Evolutionary conservation across 2,797 vertebrate species (phyloP).

Genomic region (Gastrophryne carolinensis): DNA sequence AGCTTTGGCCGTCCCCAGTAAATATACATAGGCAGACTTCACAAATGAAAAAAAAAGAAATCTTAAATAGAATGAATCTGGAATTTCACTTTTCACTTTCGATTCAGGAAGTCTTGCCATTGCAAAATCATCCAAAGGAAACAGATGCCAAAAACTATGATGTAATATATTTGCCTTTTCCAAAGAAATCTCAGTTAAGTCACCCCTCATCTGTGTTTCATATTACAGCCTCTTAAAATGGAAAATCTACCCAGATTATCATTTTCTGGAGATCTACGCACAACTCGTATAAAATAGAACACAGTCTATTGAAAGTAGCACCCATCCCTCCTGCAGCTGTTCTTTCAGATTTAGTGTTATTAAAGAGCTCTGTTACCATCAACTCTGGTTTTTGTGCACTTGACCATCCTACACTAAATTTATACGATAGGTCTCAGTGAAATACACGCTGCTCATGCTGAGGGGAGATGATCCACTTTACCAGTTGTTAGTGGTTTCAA

Average conservation of each 20-base stretch:
- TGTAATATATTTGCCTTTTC: background rate
- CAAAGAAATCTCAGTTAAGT: background rate
- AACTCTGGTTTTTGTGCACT: background rate
- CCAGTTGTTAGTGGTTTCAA: conserved; percentile 5
- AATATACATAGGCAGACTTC: no score
- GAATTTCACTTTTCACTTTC: background rate
- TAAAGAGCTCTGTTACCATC: background rate
- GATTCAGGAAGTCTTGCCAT: background rate
- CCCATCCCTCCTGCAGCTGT: background rate
- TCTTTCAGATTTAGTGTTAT: background rate
- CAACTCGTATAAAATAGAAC: background rate
- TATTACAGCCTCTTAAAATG: conserved; percentile 27
- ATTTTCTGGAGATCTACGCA: background rate
- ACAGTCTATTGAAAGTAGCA: background rate
- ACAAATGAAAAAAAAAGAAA: background rate
- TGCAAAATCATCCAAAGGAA: background rate
- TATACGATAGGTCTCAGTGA: background rate
- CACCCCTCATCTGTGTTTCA: conserved; percentile 8
- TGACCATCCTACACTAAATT: background rate
- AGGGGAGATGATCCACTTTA: background rate
- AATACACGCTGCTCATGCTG: background rate
- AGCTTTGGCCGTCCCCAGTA: no score
- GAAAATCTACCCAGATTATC: conserved; percentile 11
- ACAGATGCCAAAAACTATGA: conserved; percentile 9
- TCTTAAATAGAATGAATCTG: background rate